phyloP scores from a whole-genome alignment of 2,797 vertebrate species.

The Gobionotothen gibberifrons region DNA sequence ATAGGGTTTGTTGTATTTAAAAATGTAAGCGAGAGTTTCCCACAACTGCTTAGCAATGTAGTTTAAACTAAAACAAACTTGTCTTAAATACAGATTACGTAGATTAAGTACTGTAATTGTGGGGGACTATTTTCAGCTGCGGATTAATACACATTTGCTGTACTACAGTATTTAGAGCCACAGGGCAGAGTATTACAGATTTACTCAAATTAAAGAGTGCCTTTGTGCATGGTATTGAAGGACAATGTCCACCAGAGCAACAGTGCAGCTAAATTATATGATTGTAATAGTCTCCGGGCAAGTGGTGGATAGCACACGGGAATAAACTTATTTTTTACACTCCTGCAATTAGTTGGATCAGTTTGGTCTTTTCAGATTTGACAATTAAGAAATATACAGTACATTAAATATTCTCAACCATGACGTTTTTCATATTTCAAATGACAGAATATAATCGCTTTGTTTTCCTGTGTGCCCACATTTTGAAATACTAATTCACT shows the following conservation, averaged over 20 bases:
- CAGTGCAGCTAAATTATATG: not conserved
- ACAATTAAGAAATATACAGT: not conserved
- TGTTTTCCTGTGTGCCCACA: not conserved
- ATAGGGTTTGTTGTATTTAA: not conserved
- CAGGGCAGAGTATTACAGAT: not conserved
- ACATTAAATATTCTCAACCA: not conserved
- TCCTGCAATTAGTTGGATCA: not conserved
- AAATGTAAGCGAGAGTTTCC: not conserved
- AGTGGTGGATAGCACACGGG: not conserved
- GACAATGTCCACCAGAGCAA: not conserved
- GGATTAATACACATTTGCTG: constrained; percentile 7
- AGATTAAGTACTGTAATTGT: not conserved
- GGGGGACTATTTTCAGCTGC: not conserved
- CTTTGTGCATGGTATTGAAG: not conserved
- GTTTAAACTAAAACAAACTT: not conserved
- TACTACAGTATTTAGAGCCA: not conserved
- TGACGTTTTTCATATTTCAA: not conserved
- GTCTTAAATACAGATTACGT: not conserved
- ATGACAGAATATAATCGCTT: not conserved
- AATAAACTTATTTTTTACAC: not conserved
- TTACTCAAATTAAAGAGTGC: not conserved
- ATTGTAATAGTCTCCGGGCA: not conserved
- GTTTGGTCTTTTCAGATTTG: not conserved
- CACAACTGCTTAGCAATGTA: not conserved
- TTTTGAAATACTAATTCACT: not conserved